phyloP scores from a whole-genome alignment of 2,113 vertebrate genomes.

The Anolis carolinensis region DNA sequence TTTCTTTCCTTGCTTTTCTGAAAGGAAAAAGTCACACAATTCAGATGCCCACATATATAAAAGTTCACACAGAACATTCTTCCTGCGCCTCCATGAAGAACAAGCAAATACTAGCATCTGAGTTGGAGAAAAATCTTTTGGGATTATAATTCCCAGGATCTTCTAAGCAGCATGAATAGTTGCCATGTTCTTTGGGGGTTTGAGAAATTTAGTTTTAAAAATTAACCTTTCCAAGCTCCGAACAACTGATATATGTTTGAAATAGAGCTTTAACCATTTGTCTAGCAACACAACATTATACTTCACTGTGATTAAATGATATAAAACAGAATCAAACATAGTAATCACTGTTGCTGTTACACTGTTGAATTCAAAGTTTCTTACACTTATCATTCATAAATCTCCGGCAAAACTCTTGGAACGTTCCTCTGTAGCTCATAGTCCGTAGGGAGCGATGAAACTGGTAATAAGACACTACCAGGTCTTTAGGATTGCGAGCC shows the following conservation, averaged over 20 bases:
- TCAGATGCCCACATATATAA: background rate
- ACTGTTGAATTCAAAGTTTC: constrained; percentile 60
- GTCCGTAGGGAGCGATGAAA: constrained; percentile 97
- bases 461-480: constrained; percentile 98
- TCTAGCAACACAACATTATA: background rate
- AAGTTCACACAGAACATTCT: too few relatives aligned
- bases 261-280: background rate
- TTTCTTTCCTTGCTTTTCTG: background rate
- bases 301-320: constrained; percentile 38
- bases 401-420: constrained; percentile 96
- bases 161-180: too few relatives aligned
- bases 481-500: constrained; percentile 98
- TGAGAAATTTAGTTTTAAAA: too few relatives aligned
- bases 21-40: background rate
- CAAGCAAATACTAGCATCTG: background rate
- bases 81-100: background rate
- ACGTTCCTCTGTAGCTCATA: constrained; percentile 98
- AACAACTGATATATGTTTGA: background rate
- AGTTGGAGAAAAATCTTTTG: background rate
- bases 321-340: constrained; percentile 44
- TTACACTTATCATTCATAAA: constrained; percentile 98
- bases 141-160: too few relatives aligned
- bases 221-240: too few relatives aligned
- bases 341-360: constrained; percentile 20
- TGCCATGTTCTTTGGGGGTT: too few relatives aligned